phyloP scores from a whole-genome alignment of 2,113 vertebrate species.

The Microtus pennsylvanicus region DNA sequence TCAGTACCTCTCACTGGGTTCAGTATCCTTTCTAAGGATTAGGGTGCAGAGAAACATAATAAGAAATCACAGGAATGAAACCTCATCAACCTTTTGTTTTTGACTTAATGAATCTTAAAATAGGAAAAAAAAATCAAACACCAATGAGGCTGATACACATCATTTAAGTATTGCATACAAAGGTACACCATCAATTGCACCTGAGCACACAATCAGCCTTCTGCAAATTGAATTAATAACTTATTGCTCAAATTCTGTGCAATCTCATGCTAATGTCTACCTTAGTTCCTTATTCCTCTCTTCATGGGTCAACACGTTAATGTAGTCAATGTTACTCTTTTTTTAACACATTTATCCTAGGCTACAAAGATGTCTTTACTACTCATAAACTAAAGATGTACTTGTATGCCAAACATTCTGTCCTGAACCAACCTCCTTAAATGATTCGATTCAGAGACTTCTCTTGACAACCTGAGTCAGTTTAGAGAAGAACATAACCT shows the following conservation, averaged over 20 bases:
- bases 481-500: not conserved
- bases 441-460: not conserved
- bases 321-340: not conserved
- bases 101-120: not conserved
- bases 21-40: not conserved
- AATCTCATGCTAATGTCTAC: too few relatives aligned
- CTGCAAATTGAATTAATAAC: fast-evolving
- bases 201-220: not conserved
- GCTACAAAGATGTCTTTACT: not conserved
- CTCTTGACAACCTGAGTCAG: not conserved
- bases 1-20: not conserved
- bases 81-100: not conserved
- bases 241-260: fast-evolving
- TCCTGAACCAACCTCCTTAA: not conserved
- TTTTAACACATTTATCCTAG: not conserved
- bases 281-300: not conserved
- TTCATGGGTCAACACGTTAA: not conserved
- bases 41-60: not conserved
- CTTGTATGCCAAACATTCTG: not conserved
- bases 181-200: not conserved
- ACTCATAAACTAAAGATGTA: not conserved
- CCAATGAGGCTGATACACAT: conserved; percentile 21
- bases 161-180: conserved; percentile 2
- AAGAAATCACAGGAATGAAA: not conserved
- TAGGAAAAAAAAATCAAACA: conserved; percentile 32